Conservation (phyloP, 2,113 vertebrate species). For the Oxyruncus cristatus region DNA sequence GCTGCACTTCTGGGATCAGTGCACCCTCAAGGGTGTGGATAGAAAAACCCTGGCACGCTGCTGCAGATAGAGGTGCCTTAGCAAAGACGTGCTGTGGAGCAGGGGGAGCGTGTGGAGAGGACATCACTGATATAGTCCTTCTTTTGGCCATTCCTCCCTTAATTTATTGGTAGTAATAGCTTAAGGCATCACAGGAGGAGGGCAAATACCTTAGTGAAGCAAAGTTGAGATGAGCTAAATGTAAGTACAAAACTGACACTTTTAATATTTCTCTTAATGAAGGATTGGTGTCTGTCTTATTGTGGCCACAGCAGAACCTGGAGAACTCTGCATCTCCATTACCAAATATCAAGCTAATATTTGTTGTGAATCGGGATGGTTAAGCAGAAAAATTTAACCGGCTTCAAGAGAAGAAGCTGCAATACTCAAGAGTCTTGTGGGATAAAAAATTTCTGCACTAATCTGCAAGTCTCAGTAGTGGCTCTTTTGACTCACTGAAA, state of each 20-base stretch:
- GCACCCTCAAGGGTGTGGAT: neutral
- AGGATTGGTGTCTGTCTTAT: neutral
- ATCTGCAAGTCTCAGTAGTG: neutral
- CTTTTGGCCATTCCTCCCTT: neutral
- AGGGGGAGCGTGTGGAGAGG: too few relatives aligned
- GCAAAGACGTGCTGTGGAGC: neutral
- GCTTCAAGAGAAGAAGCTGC: neutral
- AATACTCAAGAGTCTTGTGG: neutral
- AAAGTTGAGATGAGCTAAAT: neutral
- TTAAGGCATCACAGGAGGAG: neutral
- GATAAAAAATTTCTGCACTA: neutral
- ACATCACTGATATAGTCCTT: neutral
- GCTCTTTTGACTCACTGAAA: neutral
- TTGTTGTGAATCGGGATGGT: neutral
- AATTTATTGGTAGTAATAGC: neutral
- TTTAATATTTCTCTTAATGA: neutral
- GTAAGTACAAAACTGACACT: neutral
- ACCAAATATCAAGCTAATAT: neutral
- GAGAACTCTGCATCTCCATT: neutral
- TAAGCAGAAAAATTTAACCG: neutral
- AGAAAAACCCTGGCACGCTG: neutral
- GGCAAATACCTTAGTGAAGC: neutral
- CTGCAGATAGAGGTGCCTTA: neutral
- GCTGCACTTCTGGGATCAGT: neutral
- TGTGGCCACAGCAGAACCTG: neutral